phyloP scores from a whole-genome alignment of 1,140 invertebrate species.

The Leguminivora glycinivorella region DNA sequence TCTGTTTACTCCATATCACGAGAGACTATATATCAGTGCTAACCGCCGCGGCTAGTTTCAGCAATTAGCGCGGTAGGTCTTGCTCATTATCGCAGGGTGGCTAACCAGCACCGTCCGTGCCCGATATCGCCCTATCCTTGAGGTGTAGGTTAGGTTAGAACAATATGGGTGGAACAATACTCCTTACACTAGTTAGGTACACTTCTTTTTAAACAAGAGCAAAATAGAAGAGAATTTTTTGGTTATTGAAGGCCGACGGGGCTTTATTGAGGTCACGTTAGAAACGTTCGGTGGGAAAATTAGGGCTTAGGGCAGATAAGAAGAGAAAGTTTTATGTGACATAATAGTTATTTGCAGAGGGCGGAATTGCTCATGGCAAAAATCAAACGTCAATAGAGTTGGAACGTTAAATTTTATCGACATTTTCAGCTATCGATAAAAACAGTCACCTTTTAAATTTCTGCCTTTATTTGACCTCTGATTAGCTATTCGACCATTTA shows the following conservation, averaged over 20 bases:
- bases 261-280: too few species aligned
- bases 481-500: too few species aligned
- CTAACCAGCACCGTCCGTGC: conserved; percentile 60
- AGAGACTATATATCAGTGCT: conserved; percentile 50
- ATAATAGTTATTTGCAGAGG: too few species aligned
- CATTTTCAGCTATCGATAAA: too few species aligned
- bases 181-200: background rate
- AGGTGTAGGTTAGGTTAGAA: conserved; percentile 11
- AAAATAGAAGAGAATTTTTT: conserved; percentile 25
- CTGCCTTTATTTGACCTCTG: too few species aligned
- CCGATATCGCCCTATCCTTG: conserved; percentile 54
- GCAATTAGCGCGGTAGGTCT: conserved; percentile 71
- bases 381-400: too few species aligned
- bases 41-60: conserved; percentile 72
- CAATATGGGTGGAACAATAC: background rate
- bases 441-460: too few species aligned
- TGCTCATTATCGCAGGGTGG: conserved; percentile 66
- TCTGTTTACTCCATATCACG: conserved; percentile 9
- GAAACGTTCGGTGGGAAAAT: too few species aligned
- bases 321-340: too few species aligned
- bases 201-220: background rate
- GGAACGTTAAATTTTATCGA: too few species aligned
- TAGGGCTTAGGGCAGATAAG: too few species aligned
- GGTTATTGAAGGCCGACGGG: conserved; percentile 12
- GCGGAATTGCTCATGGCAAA: too few species aligned